Percentiles rank a stretch among this genome's conserved stretches.
These are phyloP conservation scores for Cephus spinipes DNA, from an alignment of 2,888 invertebrate genomes.

Conservation along the genomic window DNA sequence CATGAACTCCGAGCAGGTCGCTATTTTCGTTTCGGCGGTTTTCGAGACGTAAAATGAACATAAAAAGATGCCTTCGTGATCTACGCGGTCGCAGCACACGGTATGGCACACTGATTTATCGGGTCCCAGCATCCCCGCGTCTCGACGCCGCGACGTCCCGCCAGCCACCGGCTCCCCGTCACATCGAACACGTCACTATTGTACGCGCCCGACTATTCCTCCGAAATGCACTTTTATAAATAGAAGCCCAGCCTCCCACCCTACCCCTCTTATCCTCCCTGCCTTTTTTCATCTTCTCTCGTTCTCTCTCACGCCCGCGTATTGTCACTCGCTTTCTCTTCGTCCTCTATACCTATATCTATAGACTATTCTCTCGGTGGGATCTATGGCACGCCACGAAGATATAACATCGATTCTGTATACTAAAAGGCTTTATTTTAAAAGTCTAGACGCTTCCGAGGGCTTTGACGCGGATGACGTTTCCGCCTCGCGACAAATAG, in stretches of 20 bases:
- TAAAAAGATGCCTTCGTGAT: conserved; percentile 42
- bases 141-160: conserved; percentile 26
- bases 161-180: conserved; percentile 19
- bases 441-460: conserved; percentile 1
- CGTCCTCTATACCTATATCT: not conserved
- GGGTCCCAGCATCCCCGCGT: conserved; percentile 36
- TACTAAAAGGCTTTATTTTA: conserved; percentile 24
- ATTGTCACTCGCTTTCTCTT: not conserved
- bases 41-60: conserved; percentile 48
- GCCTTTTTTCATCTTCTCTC: not conserved
- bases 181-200: conserved; percentile 45
- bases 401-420: not conserved
- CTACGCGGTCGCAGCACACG: conserved; percentile 41
- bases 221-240: conserved; percentile 49
- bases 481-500: not conserved
- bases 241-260: conserved; percentile 23
- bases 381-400: not conserved
- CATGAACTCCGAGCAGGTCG: conserved; percentile 22
- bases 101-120: conserved; percentile 50
- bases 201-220: conserved; percentile 36
- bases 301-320: not conserved
- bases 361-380: not conserved
- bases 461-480: not conserved
- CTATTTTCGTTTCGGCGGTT: conserved; percentile 44
- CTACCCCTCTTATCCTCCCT: not conserved